Base-by-base conservation (phyloP, 2,113 vertebrate genomes). In the Gila orcuttii region DNA sequence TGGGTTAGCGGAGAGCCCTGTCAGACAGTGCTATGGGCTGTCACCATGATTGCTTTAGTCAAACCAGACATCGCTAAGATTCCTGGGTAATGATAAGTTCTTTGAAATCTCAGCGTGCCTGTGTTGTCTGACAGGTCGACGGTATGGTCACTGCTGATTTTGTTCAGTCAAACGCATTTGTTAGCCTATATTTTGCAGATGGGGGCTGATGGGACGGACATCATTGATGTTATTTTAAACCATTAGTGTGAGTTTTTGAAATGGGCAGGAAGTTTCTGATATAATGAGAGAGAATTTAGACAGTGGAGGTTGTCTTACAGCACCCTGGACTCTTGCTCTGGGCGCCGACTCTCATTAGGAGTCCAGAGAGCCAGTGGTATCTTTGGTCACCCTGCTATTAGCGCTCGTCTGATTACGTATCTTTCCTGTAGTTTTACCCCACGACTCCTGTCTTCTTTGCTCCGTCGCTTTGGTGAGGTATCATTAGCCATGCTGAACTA, bases 401-500 rank as follows among this genome's bases (percentile, higher is more conserved):
- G 45, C 74, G 25, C 28, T 55, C 7, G 10, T 45, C 42, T 64
- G 83, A 82, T 83, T 33, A 28, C 28, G 17, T 66, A 42, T 52
- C n/a, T 82, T 68, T 73, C 36, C 42, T 74, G 19, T 86, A 74
- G 47, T 86, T 79, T 82, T 84, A 59, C 64, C 66, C 36, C 66
- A 57, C 57, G 86, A 79, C 73, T 77, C 69, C 66, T 3, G 4
- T 82, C 66, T 68, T 87, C 76, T 73, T 50, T 13, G 33, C 85
- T 88, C 33, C 39, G 57, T 87, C 84, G 87, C 86, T 86, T 86
- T 69, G 86, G 86, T 81, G 74, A 83, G 74, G 83, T 90, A 85
- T 93, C 92, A 93, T 94, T 93, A 93, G 80, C 86, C 75, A 10
- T 88, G 79, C 84, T 64, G 86, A 89, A 81, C 91, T 88, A 82